Base-by-base conservation (phyloP, 2,888 invertebrate genomes). In the Anagyrus pseudococci region DNA sequence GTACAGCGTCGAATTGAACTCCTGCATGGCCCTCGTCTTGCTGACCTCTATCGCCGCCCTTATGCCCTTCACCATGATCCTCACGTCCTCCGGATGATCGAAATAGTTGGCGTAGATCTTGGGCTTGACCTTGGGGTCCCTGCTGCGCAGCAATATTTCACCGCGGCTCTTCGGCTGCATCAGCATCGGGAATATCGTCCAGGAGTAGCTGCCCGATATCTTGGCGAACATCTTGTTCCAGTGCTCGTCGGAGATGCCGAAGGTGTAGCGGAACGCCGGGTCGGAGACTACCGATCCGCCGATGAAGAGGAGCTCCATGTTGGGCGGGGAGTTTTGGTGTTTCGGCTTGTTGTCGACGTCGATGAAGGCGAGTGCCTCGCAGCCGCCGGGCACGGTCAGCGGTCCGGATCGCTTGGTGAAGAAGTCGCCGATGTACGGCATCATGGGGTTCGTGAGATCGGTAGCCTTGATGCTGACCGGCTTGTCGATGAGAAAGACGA, bases 291-390 rank as follows among this genome's bases (percentile, higher is more conserved):
- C 71, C 19, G 85, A 84, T 10, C 85, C 87, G 2, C 87, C 87
- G 0, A 88, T 81, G 70, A 89, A 85, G 60, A 92, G 85, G n/a
- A 91, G 75, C 75, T 92, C 90, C 55, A 91, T 84, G 73, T 92
- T 91, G 0, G 92, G 90, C 71, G 83, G 84, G 62, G 85, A 84
- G 25, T 85, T 86, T 0, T 81, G 72, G 64, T 84, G 83, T 6
- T 83, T 83, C 62, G 85, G 85, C 64, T 86, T 83, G n/a, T n/a
- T n/a, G 64, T 85, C 83, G n/a, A 87, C 81, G 68, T 89, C 85
- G 72, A 88, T 77, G 70, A 88, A 90, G 0, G 87, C 84, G 1
- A 89, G 74, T 0, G 87, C 89, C 77, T 90, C 90, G 61, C 88
- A 86, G 0, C 87, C 89, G 6, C 89, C 89, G 0, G 88, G 85